A percentile compares a stretch with the other conserved stretches of the same genome.
Evolutionary conservation across 2,113 vertebrate species (phyloP).

Genomic region (Stictonetta naevosa): DNA sequence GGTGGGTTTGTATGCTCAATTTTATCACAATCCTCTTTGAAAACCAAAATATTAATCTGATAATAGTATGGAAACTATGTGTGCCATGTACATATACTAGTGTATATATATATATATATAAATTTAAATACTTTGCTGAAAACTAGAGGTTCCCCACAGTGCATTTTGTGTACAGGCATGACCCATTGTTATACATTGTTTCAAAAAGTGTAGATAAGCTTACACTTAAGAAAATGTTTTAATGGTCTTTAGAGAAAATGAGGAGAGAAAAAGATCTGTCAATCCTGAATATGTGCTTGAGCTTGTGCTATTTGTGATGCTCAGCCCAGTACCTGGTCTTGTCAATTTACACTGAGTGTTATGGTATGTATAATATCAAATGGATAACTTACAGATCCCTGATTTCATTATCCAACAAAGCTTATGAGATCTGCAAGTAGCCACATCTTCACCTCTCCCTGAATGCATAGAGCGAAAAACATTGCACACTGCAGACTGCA

Average conservation of each 20-base stretch:
- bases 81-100: not conserved
- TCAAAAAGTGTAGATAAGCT: not conserved
- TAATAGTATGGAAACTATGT: not conserved
- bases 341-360: not conserved
- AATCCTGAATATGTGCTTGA: not conserved
- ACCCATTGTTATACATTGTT: not conserved
- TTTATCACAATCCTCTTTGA: not conserved
- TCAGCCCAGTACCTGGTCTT: not conserved
- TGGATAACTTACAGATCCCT: not conserved
- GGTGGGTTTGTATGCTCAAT: not conserved
- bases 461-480: not conserved
- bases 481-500: not conserved
- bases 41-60: not conserved
- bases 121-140: not conserved
- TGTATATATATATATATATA: too few relatives aligned
- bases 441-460: not conserved
- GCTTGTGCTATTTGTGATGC: not conserved
- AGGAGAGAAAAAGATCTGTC: not conserved
- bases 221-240: not conserved
- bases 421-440: not conserved
- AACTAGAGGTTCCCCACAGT: not conserved
- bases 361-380: not conserved
- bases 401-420: not conserved
- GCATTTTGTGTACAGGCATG: not conserved
- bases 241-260: not conserved